Evolutionary conservation across 2,888 invertebrate species (phyloP), one percentile per base, ranked within the genome.

Genomic region (Drosophila quinaria): DNA sequence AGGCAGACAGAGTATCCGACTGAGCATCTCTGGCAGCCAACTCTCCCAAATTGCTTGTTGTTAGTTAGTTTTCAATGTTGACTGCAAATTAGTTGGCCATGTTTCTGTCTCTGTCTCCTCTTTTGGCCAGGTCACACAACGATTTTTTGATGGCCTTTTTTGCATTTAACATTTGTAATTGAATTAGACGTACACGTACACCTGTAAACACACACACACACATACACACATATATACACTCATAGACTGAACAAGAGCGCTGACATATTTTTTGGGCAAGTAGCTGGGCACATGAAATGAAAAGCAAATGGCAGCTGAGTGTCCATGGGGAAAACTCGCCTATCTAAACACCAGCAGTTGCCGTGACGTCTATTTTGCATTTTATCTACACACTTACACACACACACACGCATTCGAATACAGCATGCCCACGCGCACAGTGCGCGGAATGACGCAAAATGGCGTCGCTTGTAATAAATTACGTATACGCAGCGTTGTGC

Each of bases 391-490:
- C 65, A 55, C 65, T 52, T 62, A 60, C 64, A 63, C 25, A 49
- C 54, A 41, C 51, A 15, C 33, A 37, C 39, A 33, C 49, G 4
- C 35, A 51, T 22, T 39, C 42, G 29, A 11, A 55, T 29, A 51
- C 47, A 73, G 74, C 77, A 80, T 66, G 56, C 44, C 69, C 62
- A 66, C 65, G 70, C 78, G 71, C 55, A 60, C 59, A 33, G 46
- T 56, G 60, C 80, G 76, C 78, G 74, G 74, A 81, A 69, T 80
- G 74, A 71, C 74, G 70, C 77, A 83, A 89, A 87, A 84, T 86
- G 87, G 87, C 85, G 85, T 66, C 81, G 72, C 78, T 80, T 87
- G 90, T 88, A 87, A 86, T 86, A 89, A 86, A 89, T 86, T 85
- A 85, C 90, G 90, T 80, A 87, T 86, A 86, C 90, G 90, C 86